Evolutionary conservation across 2,113 vertebrate genomes (phyloP), one percentile per base, ranked within the genome.

Genomic region (Tragulus kanchil): DNA sequence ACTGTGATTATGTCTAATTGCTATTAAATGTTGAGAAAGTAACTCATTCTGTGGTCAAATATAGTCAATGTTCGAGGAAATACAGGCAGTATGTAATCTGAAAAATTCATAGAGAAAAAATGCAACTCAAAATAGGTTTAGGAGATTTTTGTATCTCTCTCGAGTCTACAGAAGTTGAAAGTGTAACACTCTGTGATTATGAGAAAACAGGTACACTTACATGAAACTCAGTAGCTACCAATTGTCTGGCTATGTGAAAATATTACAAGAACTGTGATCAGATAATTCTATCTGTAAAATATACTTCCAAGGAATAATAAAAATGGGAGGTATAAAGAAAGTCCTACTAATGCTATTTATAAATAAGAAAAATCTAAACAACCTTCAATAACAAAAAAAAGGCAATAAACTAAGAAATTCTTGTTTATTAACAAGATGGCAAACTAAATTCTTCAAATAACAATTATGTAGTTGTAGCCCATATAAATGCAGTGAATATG

Each of bases 11-110:
- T 52, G 52, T 67, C 23, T 82, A 26, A 87, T 36, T 45, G 25
- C 58, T 69, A n/a, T 81, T 81, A 86, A 91, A 61, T 25, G 10
- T 89, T 83, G 78, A 78, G 45, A 7, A 0, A 3, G 42, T 85
- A 83, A 89, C 61, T 93, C 79, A 69, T 71, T 78, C 50, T 92
- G n/a, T 67, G 61, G 69, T 61, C 45, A 67, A 85, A 69, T n/a
- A 75, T 28, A 69, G 45, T 78, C 93, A 61, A 36, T 54, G 61
- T 21, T 89, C 61, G 52, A 93, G 62, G 45, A 89, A 71, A 85
- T 61, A 25, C 10, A 64, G 15, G 28, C 5, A 54, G 54, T 79
- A 78, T 16, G 56, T 54, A 36, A 79, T 10, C 16, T 48, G 28
- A 85, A 93, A 25, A 71, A 31, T 71, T 73, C 25, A 62, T 4